Base-by-base conservation (phyloP, 2,888 invertebrate genomes). In the Erynnis tages region DNA sequence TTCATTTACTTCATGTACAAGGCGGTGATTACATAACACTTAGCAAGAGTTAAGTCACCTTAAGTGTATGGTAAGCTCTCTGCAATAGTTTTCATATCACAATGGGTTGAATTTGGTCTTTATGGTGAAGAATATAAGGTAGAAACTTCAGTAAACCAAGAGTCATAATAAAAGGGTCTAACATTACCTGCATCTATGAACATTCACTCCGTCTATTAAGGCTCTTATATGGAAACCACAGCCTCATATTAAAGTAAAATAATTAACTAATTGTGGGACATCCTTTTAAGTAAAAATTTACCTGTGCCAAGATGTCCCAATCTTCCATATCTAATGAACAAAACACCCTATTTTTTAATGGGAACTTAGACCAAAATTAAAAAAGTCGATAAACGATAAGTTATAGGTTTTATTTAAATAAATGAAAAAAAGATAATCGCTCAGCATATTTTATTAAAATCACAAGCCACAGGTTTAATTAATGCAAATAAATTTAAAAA, bases 21-120 rank as follows among this genome's bases (percentile, higher is more conserved):
- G 8, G 16, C 16, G 29, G 41, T 41, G 41, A 41, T 41, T 41
- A 41, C 25, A 41, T 41, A 27, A 41, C 40, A 41, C 41, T 29
- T 7, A 41, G 41, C 17, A 4, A 29, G 27, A 16, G 5, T 40
- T 4, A 13, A 19, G 14, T 34, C 16, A 34, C 29, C 17, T 7
- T 14, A 19, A 41, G 29, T 25, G 23, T 38, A 40, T 29, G 27
- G 16, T 29, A 17, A 41, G 17, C 10, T 16, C 10, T 29, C 16
- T 27, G 27, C 7, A 29, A 29, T 17, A 41, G 14, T 13, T 17
- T 41, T 17, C 27, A 29, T 29, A 17, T 29, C 10, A 29, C n/a
- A 3, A 10, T 29, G 10, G n/a, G 10, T 6, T 11, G 6, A 41
- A 17, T 10, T 5, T 29, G 17, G 17, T 3, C 41, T 29, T 17